Conservation (phyloP, 2,888 invertebrate species). For the Villa cingulata region DNA sequence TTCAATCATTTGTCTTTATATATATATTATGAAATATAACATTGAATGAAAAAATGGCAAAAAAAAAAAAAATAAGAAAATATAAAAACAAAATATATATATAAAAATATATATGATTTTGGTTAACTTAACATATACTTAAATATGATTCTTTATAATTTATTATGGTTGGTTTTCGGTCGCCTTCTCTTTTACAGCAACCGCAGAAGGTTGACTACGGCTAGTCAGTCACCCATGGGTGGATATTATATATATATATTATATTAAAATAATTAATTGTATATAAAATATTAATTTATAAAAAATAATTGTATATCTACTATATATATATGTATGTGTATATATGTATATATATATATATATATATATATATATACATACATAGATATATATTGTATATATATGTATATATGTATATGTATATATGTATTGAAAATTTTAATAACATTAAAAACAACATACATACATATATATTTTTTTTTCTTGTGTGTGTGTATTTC, state of each 20-base stretch:
- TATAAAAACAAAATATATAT: too few species aligned
- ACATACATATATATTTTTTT: too few species aligned
- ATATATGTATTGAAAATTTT: too few species aligned
- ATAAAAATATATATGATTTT: slow-evolving; percentile 9
- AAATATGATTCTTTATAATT: slow-evolving; percentile 15
- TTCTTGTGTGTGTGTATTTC: too few species aligned
- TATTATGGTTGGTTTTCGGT: slow-evolving; percentile 42
- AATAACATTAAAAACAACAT: too few species aligned
- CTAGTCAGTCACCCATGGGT: slow-evolving; percentile 19
- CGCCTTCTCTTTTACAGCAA: slow-evolving; percentile 74
- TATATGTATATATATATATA: not conserved
- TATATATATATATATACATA: slow-evolving; percentile 1
- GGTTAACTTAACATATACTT: slow-evolving; percentile 6
- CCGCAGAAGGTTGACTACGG: slow-evolving; percentile 58
- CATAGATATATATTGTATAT: not conserved
- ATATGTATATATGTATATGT: slow-evolving; percentile 5
- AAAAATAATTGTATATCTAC: too few species aligned
- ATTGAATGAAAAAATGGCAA: slow-evolving; percentile 9
- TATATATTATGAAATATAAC: slow-evolving; percentile 1
- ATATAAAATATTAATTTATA: too few species aligned
- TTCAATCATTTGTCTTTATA: slow-evolving; percentile 12
- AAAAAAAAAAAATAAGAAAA: too few species aligned
- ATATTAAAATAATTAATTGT: too few species aligned
- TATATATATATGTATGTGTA: too few species aligned
- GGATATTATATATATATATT: slow-evolving; percentile 3